Evolutionary conservation across 37 sponge, comb jelly and placozoan genomes (phyloP).

Genomic region (Lycopodina hypogea): DNA sequence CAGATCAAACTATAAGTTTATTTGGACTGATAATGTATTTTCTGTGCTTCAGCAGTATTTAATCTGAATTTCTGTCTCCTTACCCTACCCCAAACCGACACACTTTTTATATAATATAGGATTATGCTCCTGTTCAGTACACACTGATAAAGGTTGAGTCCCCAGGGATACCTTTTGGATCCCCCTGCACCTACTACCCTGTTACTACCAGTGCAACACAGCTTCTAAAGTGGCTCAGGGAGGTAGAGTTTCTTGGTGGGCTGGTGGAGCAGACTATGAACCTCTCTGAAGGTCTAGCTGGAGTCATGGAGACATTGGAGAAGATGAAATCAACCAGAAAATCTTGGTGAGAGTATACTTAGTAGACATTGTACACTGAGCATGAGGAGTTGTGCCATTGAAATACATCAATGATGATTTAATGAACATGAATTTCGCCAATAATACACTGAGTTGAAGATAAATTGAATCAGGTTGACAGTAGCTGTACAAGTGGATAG

Average conservation of each 20-base stretch:
- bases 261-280: constrained; percentile 38
- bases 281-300: constrained; percentile 48
- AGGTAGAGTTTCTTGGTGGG: constrained; percentile 40
- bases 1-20: no score
- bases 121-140: constrained; percentile 46
- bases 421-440: no score
- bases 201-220: constrained; percentile 17
- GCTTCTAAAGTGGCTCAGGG: constrained; percentile 23
- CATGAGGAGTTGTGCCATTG: no score
- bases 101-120: not conserved
- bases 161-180: constrained; percentile 28
- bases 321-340: constrained; percentile 29
- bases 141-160: constrained; percentile 23
- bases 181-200: constrained; percentile 40
- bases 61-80: not conserved
- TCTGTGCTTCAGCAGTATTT: no score
- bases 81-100: not conserved
- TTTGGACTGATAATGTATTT: no score
- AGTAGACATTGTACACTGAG: no score
- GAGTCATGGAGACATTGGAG: constrained; percentile 32
- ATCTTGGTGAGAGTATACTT: constrained; percentile 15
- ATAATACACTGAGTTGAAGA: no score
- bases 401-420: no score
- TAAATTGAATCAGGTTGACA: no score
- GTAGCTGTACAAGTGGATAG: no score